Base-by-base conservation (phyloP, 2,113 vertebrate species). In the Nanger granti region DNA sequence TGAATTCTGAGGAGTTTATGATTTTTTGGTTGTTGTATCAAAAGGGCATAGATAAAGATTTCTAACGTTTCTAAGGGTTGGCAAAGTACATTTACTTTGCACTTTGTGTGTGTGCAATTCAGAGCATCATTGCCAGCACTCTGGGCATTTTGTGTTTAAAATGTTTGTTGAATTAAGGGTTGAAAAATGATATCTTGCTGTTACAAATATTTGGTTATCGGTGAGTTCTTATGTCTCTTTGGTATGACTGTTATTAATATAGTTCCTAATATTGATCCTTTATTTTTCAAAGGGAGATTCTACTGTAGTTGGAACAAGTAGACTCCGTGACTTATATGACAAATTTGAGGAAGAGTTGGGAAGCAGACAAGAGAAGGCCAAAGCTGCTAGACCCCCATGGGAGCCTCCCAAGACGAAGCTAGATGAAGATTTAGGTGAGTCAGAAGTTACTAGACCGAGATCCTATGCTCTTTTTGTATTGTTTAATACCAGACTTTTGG, bases 331-430 rank as follows among this genome's bases (percentile, higher is more conserved):
- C 93, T 98, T 99, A 47, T 99, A 99, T n/a, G 99, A 99, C 94
- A 99, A 99, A 60, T 99, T 99, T 84, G 99, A 99, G 0, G 99
- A 99, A 13, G 99, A 99, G 91, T 97, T 99, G 96, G 99, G 98
- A 44, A 99, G 96, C 96, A 99, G 99, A 37, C 99, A 99, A 97
- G 99, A 99, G 41, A 99, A 99, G 54, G 99, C 99, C 89, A 99
- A 99, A 98, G 99, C 99, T 0, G 98, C 99, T 37, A 98, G 99
- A 12, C 99, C 99, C 3, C 99, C 99, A 0, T 99, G 99, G 99
- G 99, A 99, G 3, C 99, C 99, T 6, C 99, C 99, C 0, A 99
- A 99, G 97, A 99, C 99, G 49, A 99, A 99, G 89, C 98, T 99
- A 89, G 99, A 99, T 87, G 99, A 99, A 98, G 99, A 99, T 97